Evolutionary conservation across 37 sponge, comb jelly and placozoan genomes (phyloP).

Genomic region (Eunapius fragilis): DNA sequence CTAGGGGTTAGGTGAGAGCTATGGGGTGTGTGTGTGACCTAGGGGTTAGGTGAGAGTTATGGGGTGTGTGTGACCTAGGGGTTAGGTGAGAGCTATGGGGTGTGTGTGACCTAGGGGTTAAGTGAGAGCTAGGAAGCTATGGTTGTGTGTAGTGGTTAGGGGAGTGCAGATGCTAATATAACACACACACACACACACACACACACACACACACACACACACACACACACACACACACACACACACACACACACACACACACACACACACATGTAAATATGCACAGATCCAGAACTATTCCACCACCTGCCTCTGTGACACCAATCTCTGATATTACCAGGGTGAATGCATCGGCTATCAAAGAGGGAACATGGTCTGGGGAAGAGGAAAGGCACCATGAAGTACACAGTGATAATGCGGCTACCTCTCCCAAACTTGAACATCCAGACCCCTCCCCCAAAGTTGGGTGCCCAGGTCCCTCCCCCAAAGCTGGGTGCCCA

Average conservation of each 20-base stretch:
- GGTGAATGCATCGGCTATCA: neutral
- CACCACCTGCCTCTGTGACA: neutral
- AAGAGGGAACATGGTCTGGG: neutral
- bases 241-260: neutral
- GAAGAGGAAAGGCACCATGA: neutral
- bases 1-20: no score
- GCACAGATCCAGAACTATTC: neutral
- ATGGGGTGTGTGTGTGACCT: no score
- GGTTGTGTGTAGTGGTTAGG: no score
- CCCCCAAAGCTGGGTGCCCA: neutral
- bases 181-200: neutral
- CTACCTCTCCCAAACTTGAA: neutral
- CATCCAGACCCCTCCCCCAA: neutral
- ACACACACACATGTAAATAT: neutral
- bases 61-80: no score
- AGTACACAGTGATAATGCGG: neutral
- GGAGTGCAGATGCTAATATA: no score
- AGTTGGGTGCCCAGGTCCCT: neutral
- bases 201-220: neutral
- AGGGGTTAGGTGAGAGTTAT: no score
- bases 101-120: no score
- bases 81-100: no score
- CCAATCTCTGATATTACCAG: neutral
- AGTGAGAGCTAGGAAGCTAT: no score
- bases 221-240: neutral